Percentiles rank a stretch among this genome's conserved stretches.
phyloP scores from a whole-genome alignment of 2,113 vertebrate species.

The Phycodurus eques region DNA sequence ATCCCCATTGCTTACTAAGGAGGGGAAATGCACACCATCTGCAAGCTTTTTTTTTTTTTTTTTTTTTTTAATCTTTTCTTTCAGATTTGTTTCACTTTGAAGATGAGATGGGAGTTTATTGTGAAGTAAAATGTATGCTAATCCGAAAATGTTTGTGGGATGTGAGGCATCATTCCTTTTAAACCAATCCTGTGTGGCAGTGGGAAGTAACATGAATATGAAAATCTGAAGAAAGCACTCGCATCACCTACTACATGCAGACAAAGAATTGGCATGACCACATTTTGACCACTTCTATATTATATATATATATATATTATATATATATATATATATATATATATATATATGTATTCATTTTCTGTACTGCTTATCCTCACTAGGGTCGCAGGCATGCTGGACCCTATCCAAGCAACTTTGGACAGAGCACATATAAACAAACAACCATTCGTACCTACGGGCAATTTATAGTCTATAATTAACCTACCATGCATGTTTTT shows the following conservation, averaged over 20 bases:
- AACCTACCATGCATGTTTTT: too few relatives aligned
- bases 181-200: slow-evolving; percentile 19
- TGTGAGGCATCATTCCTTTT: slow-evolving; percentile 23
- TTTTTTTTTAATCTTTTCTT: not conserved
- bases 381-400: too few relatives aligned
- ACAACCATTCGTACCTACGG: too few relatives aligned
- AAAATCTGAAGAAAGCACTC: not conserved
- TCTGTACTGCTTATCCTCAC: too few relatives aligned
- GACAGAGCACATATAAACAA: too few relatives aligned
- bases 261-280: not conserved
- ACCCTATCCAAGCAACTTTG: too few relatives aligned
- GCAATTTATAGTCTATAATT: too few relatives aligned
- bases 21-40: slow-evolving; percentile 18
- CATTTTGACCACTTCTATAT: too few relatives aligned
- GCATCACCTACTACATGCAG: not conserved
- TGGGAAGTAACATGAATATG: slow-evolving; percentile 6
- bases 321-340: too few relatives aligned
- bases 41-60: slow-evolving; percentile 29
- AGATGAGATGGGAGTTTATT: slow-evolving; percentile 22
- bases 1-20: slow-evolving; percentile 36
- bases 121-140: slow-evolving; percentile 52
- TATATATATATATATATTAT: too few relatives aligned
- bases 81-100: slow-evolving; percentile 5
- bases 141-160: slow-evolving; percentile 49
- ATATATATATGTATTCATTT: too few relatives aligned